A percentile compares a stretch with the other conserved stretches of the same genome.
These are phyloP conservation scores for Parazoanthus darwini DNA, from an alignment of 92 coral and sea anemone species.

Conservation along the genomic window DNA sequence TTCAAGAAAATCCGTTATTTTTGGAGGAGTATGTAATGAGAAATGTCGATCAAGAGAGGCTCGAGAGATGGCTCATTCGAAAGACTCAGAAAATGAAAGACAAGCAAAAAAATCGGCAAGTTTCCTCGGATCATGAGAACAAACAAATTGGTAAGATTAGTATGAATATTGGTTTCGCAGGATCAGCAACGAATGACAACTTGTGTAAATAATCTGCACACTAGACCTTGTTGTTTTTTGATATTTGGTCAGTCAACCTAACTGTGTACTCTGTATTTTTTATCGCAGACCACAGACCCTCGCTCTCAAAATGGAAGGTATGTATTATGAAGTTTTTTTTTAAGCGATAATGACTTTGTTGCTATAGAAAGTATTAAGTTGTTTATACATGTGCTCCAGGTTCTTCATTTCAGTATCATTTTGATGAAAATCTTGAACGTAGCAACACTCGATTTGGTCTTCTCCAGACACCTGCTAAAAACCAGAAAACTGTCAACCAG, in stretches of 20 bases:
- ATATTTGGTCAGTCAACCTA: background rate
- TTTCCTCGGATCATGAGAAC: conserved; percentile 66
- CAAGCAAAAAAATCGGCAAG: conserved; percentile 46
- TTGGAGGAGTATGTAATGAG: conserved; percentile 92
- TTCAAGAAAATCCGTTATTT: conserved; percentile 86
- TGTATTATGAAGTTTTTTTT: background rate
- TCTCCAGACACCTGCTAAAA: background rate
- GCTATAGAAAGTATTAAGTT: background rate
- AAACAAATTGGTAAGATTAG: conserved; percentile 69
- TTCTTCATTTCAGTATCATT: conserved; percentile 3
- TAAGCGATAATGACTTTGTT: background rate
- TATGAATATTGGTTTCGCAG: background rate
- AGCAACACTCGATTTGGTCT: background rate
- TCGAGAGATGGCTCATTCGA: conserved; percentile 93
- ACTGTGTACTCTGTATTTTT: background rate
- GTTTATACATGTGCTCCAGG: background rate
- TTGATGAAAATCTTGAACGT: background rate
- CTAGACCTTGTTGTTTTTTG: background rate
- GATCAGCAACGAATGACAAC: conserved; percentile 1
- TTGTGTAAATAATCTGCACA: conserved; percentile 22
- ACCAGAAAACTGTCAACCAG: background rate
- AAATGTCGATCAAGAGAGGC: conserved; percentile 84
- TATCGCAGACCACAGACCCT: conserved; percentile 65
- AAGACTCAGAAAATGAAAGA: conserved; percentile 91
- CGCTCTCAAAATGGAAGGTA: conserved; percentile 99